phyloP scores from a whole-genome alignment of 2,797 vertebrate genomes.

The Avahi laniger region DNA sequence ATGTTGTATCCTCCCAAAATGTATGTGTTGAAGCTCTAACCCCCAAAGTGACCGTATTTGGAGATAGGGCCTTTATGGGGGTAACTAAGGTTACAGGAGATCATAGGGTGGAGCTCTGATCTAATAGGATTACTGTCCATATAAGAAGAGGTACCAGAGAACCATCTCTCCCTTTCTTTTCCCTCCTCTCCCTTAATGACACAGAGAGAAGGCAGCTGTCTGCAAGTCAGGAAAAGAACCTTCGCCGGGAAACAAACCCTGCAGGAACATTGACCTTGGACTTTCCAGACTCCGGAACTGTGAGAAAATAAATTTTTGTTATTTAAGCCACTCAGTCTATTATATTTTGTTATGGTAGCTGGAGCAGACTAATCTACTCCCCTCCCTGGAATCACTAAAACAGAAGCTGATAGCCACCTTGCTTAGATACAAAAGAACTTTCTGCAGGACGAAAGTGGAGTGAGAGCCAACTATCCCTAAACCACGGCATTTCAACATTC shows the following conservation, averaged over 20 bases:
- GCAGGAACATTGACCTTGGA: neutral
- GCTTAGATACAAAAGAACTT: neutral
- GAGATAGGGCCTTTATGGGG: neutral
- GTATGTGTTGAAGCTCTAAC: neutral
- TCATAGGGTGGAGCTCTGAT: neutral
- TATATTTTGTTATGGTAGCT: neutral
- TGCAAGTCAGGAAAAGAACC: neutral
- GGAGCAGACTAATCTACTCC: neutral
- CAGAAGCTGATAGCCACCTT: neutral
- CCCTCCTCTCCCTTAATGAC: neutral
- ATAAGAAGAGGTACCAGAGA: neutral
- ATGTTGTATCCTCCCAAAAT: neutral
- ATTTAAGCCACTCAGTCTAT: neutral
- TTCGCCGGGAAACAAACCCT: neutral
- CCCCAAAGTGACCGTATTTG: neutral
- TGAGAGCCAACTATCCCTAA: neutral
- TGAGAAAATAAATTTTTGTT: neutral
- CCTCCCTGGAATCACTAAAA: neutral
- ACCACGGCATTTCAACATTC: neutral
- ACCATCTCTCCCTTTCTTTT: too few relatives aligned
- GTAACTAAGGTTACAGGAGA: neutral
- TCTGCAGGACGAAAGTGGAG: neutral
- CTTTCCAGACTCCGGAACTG: neutral
- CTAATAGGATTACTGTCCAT: neutral
- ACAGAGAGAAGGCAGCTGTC: neutral